Conservation (phyloP, 2,888 invertebrate species). For the Caenorhabditis parvicauda region DNA sequence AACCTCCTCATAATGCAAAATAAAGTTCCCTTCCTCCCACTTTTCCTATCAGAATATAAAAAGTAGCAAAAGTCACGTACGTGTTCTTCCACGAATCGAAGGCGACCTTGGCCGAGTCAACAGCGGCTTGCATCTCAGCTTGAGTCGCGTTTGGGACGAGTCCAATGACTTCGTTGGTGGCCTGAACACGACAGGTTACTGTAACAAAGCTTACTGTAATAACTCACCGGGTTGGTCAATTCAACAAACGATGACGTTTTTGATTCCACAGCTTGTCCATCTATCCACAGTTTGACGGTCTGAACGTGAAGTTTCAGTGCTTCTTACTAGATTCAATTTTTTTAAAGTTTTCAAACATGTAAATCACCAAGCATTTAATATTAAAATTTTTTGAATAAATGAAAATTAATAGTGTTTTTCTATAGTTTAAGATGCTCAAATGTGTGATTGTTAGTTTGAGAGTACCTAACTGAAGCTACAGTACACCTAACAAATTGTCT, state of each 20-base stretch:
- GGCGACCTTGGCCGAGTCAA: constrained; percentile 80
- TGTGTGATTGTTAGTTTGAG: too few relatives aligned
- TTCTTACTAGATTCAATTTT: too few relatives aligned
- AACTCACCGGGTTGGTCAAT: constrained; percentile 79
- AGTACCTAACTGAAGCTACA: too few relatives aligned
- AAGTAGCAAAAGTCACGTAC: constrained; percentile 4
- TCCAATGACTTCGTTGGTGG: constrained; percentile 69
- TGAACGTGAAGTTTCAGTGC: constrained; percentile 6
- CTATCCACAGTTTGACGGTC: constrained; percentile 81
- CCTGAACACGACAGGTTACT: constrained; percentile 56
- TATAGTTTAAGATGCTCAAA: too few relatives aligned
- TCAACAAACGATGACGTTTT: constrained; percentile 90
- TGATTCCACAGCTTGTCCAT: constrained; percentile 89
- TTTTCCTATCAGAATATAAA: neutral
- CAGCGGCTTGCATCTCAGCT: constrained; percentile 84
- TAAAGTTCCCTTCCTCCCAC: too few relatives aligned
- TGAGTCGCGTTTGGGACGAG: constrained; percentile 86
- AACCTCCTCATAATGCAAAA: neutral
- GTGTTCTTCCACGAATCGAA: constrained; percentile 83
- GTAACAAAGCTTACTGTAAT: neutral
- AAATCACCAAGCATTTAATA: too few relatives aligned
- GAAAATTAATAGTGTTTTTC: too few relatives aligned
- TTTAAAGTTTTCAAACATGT: too few relatives aligned
- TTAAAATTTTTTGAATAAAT: too few relatives aligned
- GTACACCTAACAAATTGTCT: neutral